Evolutionary conservation across 2,888 invertebrate genomes (phyloP), one percentile per base, ranked within the genome.

Genomic region (Nymphalis polychloros): DNA sequence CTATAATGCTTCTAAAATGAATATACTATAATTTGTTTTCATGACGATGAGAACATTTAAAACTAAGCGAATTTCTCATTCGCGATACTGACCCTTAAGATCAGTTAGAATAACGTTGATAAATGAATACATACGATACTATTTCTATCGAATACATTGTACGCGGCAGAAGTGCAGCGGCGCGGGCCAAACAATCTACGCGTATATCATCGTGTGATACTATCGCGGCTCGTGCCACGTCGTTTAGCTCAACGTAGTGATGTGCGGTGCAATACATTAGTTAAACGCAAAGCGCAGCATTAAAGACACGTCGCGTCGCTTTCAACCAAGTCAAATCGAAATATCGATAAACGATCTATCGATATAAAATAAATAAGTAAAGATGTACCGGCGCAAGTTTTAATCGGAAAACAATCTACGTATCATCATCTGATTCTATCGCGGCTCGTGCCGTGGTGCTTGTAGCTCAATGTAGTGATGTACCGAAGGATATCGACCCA

Each of bases 371-470:
- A 64, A 68, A 64, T 57, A 67, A 55, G 61, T 31, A 23, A 55
- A 61, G 53, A 61, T 59, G 67, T 63, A 23, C 78, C 76, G 78
- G 79, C 80, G 78, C 81, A 84, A 79, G 78, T 86, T 83, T 82
- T 79, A 82, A 82, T 82, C 85, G 89, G 84, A 87, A 89, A 89
- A 90, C 89, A 88, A 92, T 92, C 90, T 88, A 79, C 83, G 91
- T 90, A 88, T 89, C 90, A 90, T 91, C 90, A 85, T 82, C 79
- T 80, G 91, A 92, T 91, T 82, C 76, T 85, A 91, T 92, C 92
- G 82, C 71, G 79, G 87, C 91, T 85, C 92, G 92, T 90, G 92
- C 91, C 69, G 63, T 89, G 92, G 90, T 65, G 63, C 88, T 90
- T 89, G 90, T 89, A 87, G 73, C 71, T 72, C 63, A 84, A 85